Percentiles rank a stretch among this genome's conserved stretches.
phyloP scores from a whole-genome alignment of 2,113 vertebrate genomes.

The Phoxinus phoxinus region DNA sequence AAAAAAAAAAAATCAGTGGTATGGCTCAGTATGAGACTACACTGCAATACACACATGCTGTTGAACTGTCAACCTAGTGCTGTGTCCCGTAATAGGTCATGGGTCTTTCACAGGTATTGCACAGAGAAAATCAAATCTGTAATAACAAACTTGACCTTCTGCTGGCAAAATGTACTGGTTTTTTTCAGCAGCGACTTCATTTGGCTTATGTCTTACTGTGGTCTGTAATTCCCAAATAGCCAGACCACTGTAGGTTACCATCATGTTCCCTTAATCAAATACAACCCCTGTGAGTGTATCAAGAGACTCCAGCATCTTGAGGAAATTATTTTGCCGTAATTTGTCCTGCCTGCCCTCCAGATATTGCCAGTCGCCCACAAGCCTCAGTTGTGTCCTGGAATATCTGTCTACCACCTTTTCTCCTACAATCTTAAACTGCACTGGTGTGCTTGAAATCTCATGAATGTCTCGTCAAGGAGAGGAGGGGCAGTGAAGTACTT shows the following conservation, averaged over 20 bases:
- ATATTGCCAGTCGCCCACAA: not conserved
- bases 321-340: slow-evolving; percentile 6
- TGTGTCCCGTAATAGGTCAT: slow-evolving; percentile 3
- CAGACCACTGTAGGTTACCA: slow-evolving; percentile 11
- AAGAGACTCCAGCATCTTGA: slow-evolving; percentile 14
- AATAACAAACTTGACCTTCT: slow-evolving; percentile 41
- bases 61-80: not conserved
- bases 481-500: too few species aligned
- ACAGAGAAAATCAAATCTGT: slow-evolving; percentile 37
- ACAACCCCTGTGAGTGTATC: not conserved
- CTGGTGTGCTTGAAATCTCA: not conserved
- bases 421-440: not conserved
- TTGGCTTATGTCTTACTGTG: slow-evolving; percentile 21
- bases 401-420: not conserved
- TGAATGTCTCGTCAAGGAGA: not conserved
- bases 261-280: slow-evolving; percentile 34
- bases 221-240: slow-evolving; percentile 36
- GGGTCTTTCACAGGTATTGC: not conserved
- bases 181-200: slow-evolving; percentile 29
- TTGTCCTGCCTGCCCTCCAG: slow-evolving; percentile 13
- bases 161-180: slow-evolving; percentile 6
- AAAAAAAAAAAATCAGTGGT: not conserved
- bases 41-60: not conserved
- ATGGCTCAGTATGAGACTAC: not conserved
- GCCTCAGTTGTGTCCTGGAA: not conserved